These are phyloP conservation scores for Seira sanloemensis DNA, from an alignment of 2,888 invertebrate species.

Conservation along the genomic window DNA sequence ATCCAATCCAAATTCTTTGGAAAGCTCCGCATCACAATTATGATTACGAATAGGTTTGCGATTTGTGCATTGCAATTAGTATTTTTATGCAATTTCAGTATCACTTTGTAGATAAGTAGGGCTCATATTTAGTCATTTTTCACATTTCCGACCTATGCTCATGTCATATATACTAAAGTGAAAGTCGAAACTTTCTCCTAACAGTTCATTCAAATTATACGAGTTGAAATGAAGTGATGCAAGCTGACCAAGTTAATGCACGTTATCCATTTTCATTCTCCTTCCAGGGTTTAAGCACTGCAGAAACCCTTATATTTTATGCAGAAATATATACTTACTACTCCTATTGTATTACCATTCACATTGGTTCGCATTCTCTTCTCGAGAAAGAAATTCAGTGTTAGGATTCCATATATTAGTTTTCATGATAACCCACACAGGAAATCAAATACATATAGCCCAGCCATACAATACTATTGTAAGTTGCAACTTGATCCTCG, in stretches of 20 bases:
- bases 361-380: neutral
- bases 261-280: constrained; percentile 42
- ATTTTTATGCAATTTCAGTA: no score
- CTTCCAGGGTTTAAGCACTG: neutral
- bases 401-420: neutral
- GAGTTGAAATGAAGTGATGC: constrained; percentile 50
- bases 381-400: no score
- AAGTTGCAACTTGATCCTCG: neutral
- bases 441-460: no score
- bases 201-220: constrained; percentile 51
- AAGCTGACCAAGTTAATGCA: constrained; percentile 22
- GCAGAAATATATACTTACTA: neutral
- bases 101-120: no score
- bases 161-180: no score
- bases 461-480: neutral
- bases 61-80: no score
- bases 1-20: no score
- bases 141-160: no score
- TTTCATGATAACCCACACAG: no score
- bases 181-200: constrained; percentile 33
- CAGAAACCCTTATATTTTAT: neutral
- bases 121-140: no score
- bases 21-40: no score
- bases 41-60: neutral
- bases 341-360: no score